Evolutionary conservation across 2,113 vertebrate genomes (phyloP).

Genomic region (Apeltes quadracus): DNA sequence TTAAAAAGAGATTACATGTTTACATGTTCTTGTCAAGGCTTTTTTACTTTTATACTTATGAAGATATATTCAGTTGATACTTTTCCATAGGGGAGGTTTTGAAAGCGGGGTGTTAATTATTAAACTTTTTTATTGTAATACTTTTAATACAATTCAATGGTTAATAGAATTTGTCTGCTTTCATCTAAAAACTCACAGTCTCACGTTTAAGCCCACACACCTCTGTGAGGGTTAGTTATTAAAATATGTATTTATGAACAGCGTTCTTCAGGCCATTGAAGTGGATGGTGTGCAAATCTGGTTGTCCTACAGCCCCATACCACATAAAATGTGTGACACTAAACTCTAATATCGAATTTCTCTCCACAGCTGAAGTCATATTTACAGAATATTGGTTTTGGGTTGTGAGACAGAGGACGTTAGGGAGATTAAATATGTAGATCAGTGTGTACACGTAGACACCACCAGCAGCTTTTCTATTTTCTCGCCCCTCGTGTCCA

Average conservation of each 20-base stretch:
- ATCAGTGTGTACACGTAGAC: neutral
- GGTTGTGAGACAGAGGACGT: neutral
- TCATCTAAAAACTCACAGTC: too few relatives aligned
- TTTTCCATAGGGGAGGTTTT: neutral
- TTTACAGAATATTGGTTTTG: neutral
- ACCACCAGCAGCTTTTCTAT: neutral
- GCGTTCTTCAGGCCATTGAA: neutral
- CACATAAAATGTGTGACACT: neutral
- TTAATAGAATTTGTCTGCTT: too few relatives aligned
- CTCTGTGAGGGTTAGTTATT: neutral
- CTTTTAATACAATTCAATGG: too few relatives aligned
- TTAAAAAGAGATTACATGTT: neutral
- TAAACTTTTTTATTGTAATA: neutral
- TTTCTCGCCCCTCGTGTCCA: slow-evolving; percentile 21
- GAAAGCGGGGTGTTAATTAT: neutral
- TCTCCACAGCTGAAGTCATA: neutral
- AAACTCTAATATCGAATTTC: neutral
- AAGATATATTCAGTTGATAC: neutral
- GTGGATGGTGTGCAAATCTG: neutral
- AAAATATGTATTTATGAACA: neutral
- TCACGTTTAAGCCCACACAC: neutral
- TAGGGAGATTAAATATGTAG: neutral
- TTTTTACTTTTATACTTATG: neutral
- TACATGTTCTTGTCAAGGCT: too few relatives aligned
- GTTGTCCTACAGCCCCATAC: neutral